A percentile compares a stretch with the other conserved stretches of the same genome.
Evolutionary conservation across 2,113 vertebrate genomes (phyloP).

Genomic region (Hippocampus zosterae): DNA sequence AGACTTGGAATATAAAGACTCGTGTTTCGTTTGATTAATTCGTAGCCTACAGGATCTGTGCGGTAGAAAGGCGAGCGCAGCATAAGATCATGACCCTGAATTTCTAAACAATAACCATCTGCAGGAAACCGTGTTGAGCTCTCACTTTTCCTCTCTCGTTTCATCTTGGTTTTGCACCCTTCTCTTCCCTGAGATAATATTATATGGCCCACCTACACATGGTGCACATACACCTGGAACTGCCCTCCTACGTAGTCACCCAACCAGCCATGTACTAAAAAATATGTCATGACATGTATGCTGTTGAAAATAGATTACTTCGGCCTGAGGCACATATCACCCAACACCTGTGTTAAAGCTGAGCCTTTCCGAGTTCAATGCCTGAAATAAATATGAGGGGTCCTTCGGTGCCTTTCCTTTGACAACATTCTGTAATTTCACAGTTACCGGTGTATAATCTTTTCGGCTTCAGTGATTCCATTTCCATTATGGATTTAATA

Average conservation of each 20-base stretch:
- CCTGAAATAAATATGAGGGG: slow-evolving; percentile 6
- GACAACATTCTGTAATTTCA: slow-evolving; percentile 36
- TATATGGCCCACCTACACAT: slow-evolving; percentile 21
- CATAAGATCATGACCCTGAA: slow-evolving; percentile 89
- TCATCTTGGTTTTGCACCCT: slow-evolving; percentile 43
- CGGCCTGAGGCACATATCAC: slow-evolving; percentile 28
- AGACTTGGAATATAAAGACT: slow-evolving; percentile 71
- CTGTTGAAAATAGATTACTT: slow-evolving; percentile 34
- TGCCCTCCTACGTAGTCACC: slow-evolving; percentile 28
- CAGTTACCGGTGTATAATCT: slow-evolving; percentile 34
- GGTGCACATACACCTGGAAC: slow-evolving; percentile 47
- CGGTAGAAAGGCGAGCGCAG: slow-evolving; percentile 57
- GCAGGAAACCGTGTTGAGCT: slow-evolving; percentile 79
- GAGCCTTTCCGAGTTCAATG: slow-evolving; percentile 11
- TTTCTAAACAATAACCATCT: slow-evolving; percentile 95
- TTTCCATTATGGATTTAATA: slow-evolving; percentile 29
- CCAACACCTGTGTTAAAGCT: slow-evolving; percentile 36
- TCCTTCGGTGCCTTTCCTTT: slow-evolving; percentile 14
- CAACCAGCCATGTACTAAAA: slow-evolving; percentile 29
- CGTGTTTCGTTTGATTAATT: slow-evolving; percentile 73
- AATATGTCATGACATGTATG: slow-evolving; percentile 54
- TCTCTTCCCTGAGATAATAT: slow-evolving; percentile 21
- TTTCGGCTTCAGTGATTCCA: slow-evolving; percentile 17
- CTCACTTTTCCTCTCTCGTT: slow-evolving; percentile 50
- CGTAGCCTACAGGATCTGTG: slow-evolving; percentile 71